phyloP scores from a whole-genome alignment of 2,888 invertebrate genomes.

The Pterostichus madidus region DNA sequence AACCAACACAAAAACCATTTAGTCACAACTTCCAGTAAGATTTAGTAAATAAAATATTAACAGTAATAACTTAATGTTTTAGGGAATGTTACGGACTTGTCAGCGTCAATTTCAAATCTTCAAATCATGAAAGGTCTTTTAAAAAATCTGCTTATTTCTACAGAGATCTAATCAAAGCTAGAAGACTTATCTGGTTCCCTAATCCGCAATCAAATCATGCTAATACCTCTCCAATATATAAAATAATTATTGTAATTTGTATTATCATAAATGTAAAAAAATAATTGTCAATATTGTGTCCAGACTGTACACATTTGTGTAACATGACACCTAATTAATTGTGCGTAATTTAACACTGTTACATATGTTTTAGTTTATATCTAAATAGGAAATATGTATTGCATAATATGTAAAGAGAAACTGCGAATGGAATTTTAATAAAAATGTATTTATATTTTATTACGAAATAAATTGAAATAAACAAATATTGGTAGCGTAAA shows the following conservation, averaged over 20 bases:
- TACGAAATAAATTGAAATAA: background rate
- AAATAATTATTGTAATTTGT: background rate
- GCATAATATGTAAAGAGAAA: slow-evolving; percentile 7
- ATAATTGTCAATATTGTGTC: background rate
- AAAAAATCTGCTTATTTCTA: slow-evolving; percentile 80
- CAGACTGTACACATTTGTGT: background rate
- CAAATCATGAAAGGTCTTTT: slow-evolving; percentile 79
- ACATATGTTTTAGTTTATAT: slow-evolving; percentile 27
- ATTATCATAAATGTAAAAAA: background rate
- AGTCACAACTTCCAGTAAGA: too few species aligned
- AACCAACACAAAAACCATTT: too few species aligned
- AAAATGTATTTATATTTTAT: slow-evolving; percentile 1
- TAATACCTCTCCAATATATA: background rate
- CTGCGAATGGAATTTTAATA: background rate
- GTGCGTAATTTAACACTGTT: background rate
- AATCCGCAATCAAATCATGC: background rate
- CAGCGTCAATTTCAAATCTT: slow-evolving; percentile 81
- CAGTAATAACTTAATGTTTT: slow-evolving; percentile 55
- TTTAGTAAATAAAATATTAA: too few species aligned
- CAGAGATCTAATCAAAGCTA: slow-evolving; percentile 76
- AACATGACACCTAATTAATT: slow-evolving; percentile 17
- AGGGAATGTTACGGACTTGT: slow-evolving; percentile 83
- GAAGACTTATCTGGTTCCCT: slow-evolving; percentile 73
- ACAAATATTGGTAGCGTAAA: too few species aligned
- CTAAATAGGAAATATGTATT: slow-evolving; percentile 30